Percentiles rank a stretch among this genome's conserved stretches.
Evolutionary conservation across 2,797 vertebrate species (phyloP).

Genomic region (Artibeus jamaicensis): DNA sequence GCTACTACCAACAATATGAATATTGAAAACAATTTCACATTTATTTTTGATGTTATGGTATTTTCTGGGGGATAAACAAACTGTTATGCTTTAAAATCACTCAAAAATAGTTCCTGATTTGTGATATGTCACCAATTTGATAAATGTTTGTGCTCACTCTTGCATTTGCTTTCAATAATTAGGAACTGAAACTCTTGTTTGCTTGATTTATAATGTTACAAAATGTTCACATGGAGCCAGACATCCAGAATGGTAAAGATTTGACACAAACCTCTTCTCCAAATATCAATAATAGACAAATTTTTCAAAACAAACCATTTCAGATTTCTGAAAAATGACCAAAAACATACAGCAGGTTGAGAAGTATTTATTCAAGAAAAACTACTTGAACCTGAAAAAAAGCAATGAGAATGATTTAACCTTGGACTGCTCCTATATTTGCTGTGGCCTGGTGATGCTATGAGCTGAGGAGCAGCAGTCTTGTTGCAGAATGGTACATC

Average conservation of each 20-base stretch:
- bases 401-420: neutral
- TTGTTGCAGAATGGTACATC: neutral
- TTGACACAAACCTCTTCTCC: neutral
- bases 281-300: neutral
- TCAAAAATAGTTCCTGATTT: neutral
- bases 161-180: neutral
- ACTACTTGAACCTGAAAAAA: neutral
- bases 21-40: neutral
- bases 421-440: neutral
- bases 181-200: neutral
- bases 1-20: neutral
- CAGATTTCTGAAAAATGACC: neutral
- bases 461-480: no score
- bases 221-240: neutral
- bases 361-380: neutral
- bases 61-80: neutral
- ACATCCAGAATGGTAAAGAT: neutral
- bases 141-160: neutral
- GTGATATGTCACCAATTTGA: neutral
- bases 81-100: neutral
- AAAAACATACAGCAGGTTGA: neutral
- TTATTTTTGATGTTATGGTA: neutral
- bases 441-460: fast-evolving
- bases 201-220: neutral
- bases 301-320: neutral